Evolutionary conservation across 2,888 invertebrate species (phyloP), one percentile per base, ranked within the genome.

Genomic region (Dione juno): DNA sequence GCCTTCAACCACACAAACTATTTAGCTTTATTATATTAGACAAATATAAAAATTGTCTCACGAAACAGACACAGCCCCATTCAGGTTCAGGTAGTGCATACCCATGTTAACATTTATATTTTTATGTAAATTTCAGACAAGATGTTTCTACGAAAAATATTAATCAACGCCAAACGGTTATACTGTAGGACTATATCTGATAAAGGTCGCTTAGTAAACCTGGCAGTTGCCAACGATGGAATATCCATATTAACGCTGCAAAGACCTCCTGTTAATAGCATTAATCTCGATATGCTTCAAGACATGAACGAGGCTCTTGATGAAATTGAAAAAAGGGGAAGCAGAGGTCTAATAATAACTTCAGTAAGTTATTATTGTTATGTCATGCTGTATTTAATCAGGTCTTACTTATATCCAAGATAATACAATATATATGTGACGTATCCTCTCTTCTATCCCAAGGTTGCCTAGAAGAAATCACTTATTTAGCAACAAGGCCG

Each of bases 231-330:
- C 77, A 94, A 95, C 70, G 94, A 95, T 78, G 97, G 97, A 11
- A 92, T 97, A 52, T 96, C 96, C 3, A 95, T 94, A 0, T 88
- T 98, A 66, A 96, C 96, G 0, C 94, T 98, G 94, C 95, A 96
- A 81, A 93, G 95, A 69, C 93, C 95, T 10, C 97, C 98, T 6
- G 97, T 97, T 0, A 98, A 98, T 89, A 95, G 97, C 69, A 91
- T 98, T 5, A 97, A 96, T 82, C 87, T 96, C 41, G 96, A 97
- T 21, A 86, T 97, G 19, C 82, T 97, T 28, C 92, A 94, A 68
- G 95, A 95, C 66, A 84, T 98, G 5, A 94, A 90, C 54, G 92
- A 94, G 71, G 90, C 95, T 0, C 84, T 98, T 1, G 94, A 94
- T 77, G 94, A 96, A 77, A 90, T 96, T 1, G 94, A 95, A 66